These are phyloP conservation scores for Probaryconus sp. DNA, from an alignment of 1,140 invertebrate species.

Conservation along the genomic window DNA sequence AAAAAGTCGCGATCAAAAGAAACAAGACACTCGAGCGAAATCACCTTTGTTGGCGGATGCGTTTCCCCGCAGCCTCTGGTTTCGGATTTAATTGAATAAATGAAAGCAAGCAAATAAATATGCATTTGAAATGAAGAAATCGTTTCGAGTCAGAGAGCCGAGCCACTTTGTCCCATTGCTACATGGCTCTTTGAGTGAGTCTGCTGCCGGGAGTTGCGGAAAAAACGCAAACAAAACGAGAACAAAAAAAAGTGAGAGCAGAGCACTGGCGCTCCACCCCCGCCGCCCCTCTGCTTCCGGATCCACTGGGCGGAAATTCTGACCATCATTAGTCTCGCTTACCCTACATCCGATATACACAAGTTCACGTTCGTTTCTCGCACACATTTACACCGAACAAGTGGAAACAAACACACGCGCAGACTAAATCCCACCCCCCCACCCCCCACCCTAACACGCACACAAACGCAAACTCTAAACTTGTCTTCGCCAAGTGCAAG, in stretches of 20 bases:
- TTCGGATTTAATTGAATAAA: constrained; percentile 59
- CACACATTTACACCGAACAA: constrained; percentile 21
- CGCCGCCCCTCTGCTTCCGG: no score
- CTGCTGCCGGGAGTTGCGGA: background rate
- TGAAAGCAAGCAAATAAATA: constrained; percentile 62
- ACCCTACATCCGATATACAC: constrained; percentile 54
- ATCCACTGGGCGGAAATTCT: constrained; percentile 43
- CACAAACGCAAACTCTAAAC: constrained; percentile 48
- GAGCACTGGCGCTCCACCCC: no score
- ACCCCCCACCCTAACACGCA: no score
- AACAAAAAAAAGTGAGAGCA: constrained; percentile 7
- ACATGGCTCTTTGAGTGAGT: constrained; percentile 30
- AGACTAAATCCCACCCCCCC: background rate
- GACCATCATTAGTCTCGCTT: constrained; percentile 60
- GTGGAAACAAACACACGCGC: constrained; percentile 42
- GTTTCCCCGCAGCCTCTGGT: constrained; percentile 23
- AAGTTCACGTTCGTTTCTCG: constrained; percentile 42
- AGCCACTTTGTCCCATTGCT: constrained; percentile 40
- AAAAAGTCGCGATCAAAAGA: constrained; percentile 49
- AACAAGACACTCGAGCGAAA: constrained; percentile 29
- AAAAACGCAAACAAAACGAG: constrained; percentile 31
- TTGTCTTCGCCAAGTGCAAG: constrained; percentile 71
- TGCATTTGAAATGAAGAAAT: constrained; percentile 60
- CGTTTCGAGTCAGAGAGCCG: constrained; percentile 28
- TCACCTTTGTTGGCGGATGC: constrained; percentile 38